A percentile compares a stretch with the other conserved stretches of the same genome.
Evolutionary conservation across 1,140 invertebrate species (phyloP).

Genomic region (Heliothis virescens): DNA sequence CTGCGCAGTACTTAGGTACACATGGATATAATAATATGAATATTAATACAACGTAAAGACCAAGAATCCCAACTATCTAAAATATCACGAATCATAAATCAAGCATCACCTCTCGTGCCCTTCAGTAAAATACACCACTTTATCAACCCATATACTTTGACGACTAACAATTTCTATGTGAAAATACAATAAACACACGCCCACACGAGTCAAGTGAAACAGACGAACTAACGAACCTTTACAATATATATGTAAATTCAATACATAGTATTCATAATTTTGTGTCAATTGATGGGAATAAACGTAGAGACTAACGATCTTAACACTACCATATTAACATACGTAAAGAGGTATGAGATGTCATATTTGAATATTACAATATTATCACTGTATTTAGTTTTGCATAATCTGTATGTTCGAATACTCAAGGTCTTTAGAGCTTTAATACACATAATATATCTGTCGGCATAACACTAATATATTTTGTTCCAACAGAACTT

Average conservation of each 20-base stretch:
- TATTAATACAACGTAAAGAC: not conserved
- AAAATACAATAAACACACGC: constrained; percentile 33
- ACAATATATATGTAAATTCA: constrained; percentile 46
- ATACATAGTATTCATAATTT: constrained; percentile 29
- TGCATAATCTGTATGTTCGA: not conserved
- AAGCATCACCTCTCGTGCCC: constrained; percentile 10
- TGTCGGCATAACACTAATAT: no score
- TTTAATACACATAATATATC: no score
- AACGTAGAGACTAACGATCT: constrained; percentile 31
- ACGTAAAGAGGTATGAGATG: constrained; percentile 29
- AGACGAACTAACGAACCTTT: constrained; percentile 47
- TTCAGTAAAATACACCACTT: constrained; percentile 29
- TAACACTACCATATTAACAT: constrained; percentile 42
- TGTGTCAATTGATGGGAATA: constrained; percentile 45
- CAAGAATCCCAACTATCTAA: not conserved
- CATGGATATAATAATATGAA: not conserved
- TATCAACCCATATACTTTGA: constrained; percentile 4
- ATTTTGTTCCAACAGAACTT: no score
- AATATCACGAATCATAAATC: constrained; percentile 18
- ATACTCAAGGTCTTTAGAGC: no score
- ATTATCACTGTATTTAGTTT: not conserved
- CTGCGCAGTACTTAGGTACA: no score
- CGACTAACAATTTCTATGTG: constrained; percentile 17
- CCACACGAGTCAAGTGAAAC: constrained; percentile 32
- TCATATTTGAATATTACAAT: constrained; percentile 21